Percentiles rank a stretch among this genome's conserved stretches.
Conservation (phyloP, 2,888 invertebrate genomes). For the Spodoptera exigua region DNA sequence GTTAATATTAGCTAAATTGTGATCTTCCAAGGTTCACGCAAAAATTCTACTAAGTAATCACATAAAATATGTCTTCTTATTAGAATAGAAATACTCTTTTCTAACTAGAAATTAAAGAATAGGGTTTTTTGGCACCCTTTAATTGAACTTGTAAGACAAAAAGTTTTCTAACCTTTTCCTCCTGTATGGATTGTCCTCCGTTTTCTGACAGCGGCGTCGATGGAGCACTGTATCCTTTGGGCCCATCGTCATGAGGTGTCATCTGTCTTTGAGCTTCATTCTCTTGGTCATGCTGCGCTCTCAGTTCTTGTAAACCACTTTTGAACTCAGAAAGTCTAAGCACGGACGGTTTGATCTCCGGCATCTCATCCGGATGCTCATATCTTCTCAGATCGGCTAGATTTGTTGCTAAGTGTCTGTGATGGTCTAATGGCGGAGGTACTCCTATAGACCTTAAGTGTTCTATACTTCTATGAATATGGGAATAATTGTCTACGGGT, state of each 20-base stretch:
- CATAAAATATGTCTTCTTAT: background rate
- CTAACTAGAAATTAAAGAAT: slow-evolving; percentile 27
- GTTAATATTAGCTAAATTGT: too few species aligned
- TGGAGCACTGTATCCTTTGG: slow-evolving; percentile 87
- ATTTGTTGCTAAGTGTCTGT: slow-evolving; percentile 84
- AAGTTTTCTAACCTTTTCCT: slow-evolving; percentile 84
- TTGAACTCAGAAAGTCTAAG: slow-evolving; percentile 86
- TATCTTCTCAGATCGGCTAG: slow-evolving; percentile 86
- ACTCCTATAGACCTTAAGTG: slow-evolving; percentile 90
- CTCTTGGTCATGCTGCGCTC: slow-evolving; percentile 81
- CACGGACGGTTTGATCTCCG: slow-evolving; percentile 87
- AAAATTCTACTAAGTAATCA: too few species aligned
- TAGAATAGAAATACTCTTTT: background rate
- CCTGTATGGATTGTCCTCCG: slow-evolving; percentile 83
- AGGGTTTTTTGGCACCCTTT: background rate
- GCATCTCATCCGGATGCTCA: slow-evolving; percentile 86
- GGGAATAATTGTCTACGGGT: slow-evolving; percentile 91
- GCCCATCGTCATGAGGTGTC: slow-evolving; percentile 85
- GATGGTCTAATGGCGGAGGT: slow-evolving; percentile 83
- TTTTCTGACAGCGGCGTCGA: slow-evolving; percentile 87
- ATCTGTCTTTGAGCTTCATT: slow-evolving; percentile 83
- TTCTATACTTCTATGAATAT: slow-evolving; percentile 91
- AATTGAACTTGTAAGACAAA: slow-evolving; percentile 26
- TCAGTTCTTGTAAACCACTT: slow-evolving; percentile 82
- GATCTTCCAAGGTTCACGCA: too few species aligned